Evolutionary conservation across 2,113 vertebrate species (phyloP), one percentile per base, ranked within the genome.

Genomic region (Candoia aspera): DNA sequence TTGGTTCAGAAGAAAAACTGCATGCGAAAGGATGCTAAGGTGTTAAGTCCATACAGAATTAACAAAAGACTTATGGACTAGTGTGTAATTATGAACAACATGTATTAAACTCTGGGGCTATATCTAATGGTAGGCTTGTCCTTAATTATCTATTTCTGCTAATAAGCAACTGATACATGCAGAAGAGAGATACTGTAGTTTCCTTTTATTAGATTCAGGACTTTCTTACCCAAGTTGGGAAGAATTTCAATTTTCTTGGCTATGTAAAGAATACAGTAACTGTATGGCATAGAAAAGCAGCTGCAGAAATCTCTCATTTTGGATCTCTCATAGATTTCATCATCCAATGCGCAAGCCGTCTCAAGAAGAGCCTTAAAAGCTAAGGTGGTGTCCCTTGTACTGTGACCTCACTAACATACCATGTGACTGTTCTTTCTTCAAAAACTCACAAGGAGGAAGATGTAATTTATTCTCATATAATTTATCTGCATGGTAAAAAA

Each of bases 381-480:
- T 92, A 97, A 97, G 97, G 97, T 97, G 97, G 97, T 97, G 97
- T 97, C 95, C 96, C 94, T 93, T 89, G 95, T 33, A 95, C 96
- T 93, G 94, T 95, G 97, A 97, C 93, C 96, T 97, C 97, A 97
- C 90, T 84, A 29, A 8, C 85, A 85, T 26, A 55, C 92, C 96
- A 96, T 6, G 92, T 94, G 94, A 95, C 91, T 58, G 12, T 24
- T 90, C 53, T 62, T 37, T 46, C 57, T 95, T 86, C 91, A 60
- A 86, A 92, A 88, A 59, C 84, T 9, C 24, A 29, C 10, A 9
- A 2, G 42, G 90, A 88, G 37, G 42, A 68, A 79, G 93, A 86
- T 83, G 42, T 3, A 54, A 94, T 95, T 96, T 93, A 95, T 94
- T 93, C 94, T 60, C 46, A 91, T 21, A 55, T 64, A 68, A n/a